Conservation (phyloP, 1,140 invertebrate species). For the Ceratina australensis region DNA sequence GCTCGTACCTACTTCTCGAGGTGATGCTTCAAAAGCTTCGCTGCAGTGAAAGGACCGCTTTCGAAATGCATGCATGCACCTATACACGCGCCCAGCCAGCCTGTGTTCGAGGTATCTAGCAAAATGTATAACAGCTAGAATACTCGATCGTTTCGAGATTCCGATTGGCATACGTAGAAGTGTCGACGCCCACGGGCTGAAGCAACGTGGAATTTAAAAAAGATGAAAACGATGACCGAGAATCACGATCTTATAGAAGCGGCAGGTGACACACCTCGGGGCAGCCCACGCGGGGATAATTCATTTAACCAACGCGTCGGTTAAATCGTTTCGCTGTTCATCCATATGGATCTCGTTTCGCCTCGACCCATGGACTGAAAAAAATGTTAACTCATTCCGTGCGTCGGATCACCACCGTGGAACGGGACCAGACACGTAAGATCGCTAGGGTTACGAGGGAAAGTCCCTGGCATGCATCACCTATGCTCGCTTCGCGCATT, state of each 20-base stretch:
- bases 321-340: not conserved
- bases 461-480: conserved; percentile 60
- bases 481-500: conserved; percentile 65
- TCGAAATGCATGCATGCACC: not conserved
- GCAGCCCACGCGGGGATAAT: not conserved
- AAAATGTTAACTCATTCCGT: conserved; percentile 13
- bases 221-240: not conserved
- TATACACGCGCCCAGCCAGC: no score
- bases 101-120: no score
- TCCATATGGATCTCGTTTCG: not conserved
- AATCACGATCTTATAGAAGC: conserved; percentile 2
- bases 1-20: conserved; percentile 13
- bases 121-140: no score
- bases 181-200: not conserved
- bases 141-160: not conserved
- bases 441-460: conserved; percentile 64
- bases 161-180: not conserved
- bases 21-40: conserved; percentile 24
- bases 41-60: conserved; percentile 25
- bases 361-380: not conserved
- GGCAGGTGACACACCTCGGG: not conserved
- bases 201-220: not conserved
- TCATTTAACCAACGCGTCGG: no score
- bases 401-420: conserved; percentile 16
- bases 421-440: conserved; percentile 32